phyloP scores from a whole-genome alignment of 2,797 vertebrate genomes.

The Anableps anableps region DNA sequence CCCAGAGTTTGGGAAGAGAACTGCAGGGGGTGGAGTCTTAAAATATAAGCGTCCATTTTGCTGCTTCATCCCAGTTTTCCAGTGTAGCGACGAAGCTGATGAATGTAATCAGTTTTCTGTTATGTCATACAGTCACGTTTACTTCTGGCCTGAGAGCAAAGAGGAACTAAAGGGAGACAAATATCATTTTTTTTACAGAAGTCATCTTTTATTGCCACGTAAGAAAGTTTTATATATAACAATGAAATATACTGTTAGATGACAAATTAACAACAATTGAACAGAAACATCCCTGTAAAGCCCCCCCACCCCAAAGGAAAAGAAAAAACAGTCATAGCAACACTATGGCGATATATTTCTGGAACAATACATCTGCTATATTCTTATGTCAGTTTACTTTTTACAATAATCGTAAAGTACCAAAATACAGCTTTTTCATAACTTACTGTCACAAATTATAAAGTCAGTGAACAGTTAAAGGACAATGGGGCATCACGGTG shows the following conservation, averaged over 20 bases:
- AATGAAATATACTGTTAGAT: conserved; percentile 90
- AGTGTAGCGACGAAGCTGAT: no score
- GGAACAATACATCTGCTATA: conserved; percentile 76
- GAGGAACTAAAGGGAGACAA: conserved; percentile 34
- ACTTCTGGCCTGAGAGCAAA: not conserved
- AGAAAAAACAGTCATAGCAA: conserved; percentile 75
- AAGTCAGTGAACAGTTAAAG: conserved; percentile 71
- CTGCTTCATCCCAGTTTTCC: no score
- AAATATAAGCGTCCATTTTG: no score
- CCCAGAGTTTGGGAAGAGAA: no score
- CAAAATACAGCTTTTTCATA: conserved; percentile 81
- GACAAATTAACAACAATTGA: conserved; percentile 90
- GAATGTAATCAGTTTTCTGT: no score
- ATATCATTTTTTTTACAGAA: conserved; percentile 58
- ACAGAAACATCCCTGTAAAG: conserved; percentile 70
- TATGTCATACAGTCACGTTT: not conserved
- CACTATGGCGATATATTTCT: conserved; percentile 77
- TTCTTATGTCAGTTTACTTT: conserved; percentile 67
- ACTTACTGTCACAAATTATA: conserved; percentile 76
- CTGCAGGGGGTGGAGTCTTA: no score
- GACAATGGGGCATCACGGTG: conserved; percentile 77
- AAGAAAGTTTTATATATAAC: conserved; percentile 98
- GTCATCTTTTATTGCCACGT: conserved; percentile 97
- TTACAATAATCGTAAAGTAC: conserved; percentile 78
- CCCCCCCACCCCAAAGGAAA: conserved; percentile 84